Evolutionary conservation across 2,113 vertebrate genomes (phyloP), one percentile per base, ranked within the genome.

Genomic region (Rana temporaria): DNA sequence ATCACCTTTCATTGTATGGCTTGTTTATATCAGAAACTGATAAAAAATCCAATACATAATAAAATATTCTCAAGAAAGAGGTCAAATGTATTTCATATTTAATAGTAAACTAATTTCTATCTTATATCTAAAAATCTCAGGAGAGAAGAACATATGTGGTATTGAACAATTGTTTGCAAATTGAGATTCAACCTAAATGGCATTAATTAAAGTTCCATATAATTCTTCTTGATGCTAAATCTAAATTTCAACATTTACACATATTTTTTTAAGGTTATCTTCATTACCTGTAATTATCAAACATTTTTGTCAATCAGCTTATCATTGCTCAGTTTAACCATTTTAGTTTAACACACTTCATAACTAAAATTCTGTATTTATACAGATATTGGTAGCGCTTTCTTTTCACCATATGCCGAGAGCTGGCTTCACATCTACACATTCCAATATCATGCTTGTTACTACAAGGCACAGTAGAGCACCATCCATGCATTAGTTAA

Each of bases 101-200:
- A 67, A 67, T 67, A 11, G n/a, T 63, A 32, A 63, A 22, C 34
- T 76, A 32, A 76, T 76, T 63, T 67, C n/a, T 38, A 24, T 63
- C 72, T 22, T 24, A 38, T 34, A 76, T 19, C 57, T 63, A 76
- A 76, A 17, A 12, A 76, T 48, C 32, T 63, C 32, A 17, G 22
- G 73, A 19, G 26, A 34, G 19, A 74, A 26, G 14, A 74, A 22
- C 59, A 76, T 76, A 34, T 48, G 59, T 9, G 38, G 5, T 38
- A 48, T 48, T 63, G 59, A 20, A 63, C 63, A 60, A 60, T 63
- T 48, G 24, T 76, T 76, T 76, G 32, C 42, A 59, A n/a, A 56
- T 56, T 20, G 19, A 53, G 26, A 30, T 30, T 30, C 1, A 30
- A 32, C 52, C 20, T 63, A 48, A 63, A 63, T n/a, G 38, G 38